phyloP scores from a whole-genome alignment of 2,113 vertebrate species.

The Probosciger aterrimus region DNA sequence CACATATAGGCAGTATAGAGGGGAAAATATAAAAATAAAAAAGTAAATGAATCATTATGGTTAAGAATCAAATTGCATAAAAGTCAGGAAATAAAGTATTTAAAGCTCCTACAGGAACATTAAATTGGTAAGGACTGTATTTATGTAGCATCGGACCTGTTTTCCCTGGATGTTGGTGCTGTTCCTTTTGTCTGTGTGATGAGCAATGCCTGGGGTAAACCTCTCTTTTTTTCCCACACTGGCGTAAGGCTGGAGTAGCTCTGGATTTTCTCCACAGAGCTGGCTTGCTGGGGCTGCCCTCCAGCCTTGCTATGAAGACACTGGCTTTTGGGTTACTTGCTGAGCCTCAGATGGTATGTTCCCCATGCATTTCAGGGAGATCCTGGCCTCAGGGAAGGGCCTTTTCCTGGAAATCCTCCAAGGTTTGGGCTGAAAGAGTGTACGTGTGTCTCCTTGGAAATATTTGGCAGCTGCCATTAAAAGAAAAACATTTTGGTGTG shows the following conservation, averaged over 20 bases:
- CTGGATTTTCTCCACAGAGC: background rate
- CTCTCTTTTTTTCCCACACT: background rate
- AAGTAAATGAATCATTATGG: background rate
- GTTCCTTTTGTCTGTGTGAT: accelerated
- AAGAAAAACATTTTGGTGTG: background rate
- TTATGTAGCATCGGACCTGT: accelerated
- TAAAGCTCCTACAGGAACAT: background rate
- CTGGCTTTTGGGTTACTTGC: background rate
- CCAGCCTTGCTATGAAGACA: background rate
- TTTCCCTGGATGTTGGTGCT: background rate
- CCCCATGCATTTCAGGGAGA: background rate
- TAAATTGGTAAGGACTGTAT: background rate
- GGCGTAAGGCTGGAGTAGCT: background rate
- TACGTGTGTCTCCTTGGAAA: background rate
- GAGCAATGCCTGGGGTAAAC: background rate
- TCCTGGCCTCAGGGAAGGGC: background rate
- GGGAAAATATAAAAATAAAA: background rate
- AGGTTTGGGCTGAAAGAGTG: background rate
- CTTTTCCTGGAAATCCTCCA: background rate
- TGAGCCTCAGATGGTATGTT: accelerated
- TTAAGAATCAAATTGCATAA: conserved; percentile 4
- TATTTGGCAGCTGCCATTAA: background rate
- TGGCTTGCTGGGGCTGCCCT: background rate
- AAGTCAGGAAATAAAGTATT: conserved; percentile 25
- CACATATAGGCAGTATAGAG: background rate